A percentile compares a stretch with the other conserved stretches of the same genome.
Conservation (phyloP, 92 coral and sea anemone genomes). For the Parazoanthus darwini region DNA sequence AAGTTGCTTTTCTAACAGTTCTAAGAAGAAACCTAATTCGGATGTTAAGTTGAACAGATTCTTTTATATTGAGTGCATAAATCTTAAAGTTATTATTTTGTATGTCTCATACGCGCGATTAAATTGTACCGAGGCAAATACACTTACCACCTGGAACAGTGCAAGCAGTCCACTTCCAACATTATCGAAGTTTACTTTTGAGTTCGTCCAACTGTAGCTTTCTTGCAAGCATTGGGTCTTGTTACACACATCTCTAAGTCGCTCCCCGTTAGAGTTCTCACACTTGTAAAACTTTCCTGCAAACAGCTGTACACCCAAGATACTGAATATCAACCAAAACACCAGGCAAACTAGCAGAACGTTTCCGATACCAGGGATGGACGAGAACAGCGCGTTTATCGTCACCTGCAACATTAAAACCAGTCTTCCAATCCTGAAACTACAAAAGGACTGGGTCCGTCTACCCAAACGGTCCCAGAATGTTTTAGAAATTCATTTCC, state of each 20-base stretch:
- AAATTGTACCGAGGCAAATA: too few relatives aligned
- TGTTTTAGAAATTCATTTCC: too few relatives aligned
- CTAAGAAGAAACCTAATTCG: too few relatives aligned
- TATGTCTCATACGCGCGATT: too few relatives aligned
- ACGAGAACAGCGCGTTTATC: slow-evolving; percentile 43
- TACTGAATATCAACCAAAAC: slow-evolving; percentile 59
- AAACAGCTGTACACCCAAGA: slow-evolving; percentile 58
- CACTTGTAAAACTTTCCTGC: slow-evolving; percentile 79
- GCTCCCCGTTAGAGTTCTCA: slow-evolving; percentile 47
- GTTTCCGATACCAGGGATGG: slow-evolving; percentile 55
- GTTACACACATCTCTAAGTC: slow-evolving; percentile 51
- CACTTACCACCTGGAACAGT: slow-evolving; percentile 85
- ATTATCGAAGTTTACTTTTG: slow-evolving; percentile 88
- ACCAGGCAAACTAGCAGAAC: slow-evolving; percentile 49
- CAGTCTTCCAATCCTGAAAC: too few relatives aligned
- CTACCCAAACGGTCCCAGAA: too few relatives aligned
- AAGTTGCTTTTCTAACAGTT: too few relatives aligned
- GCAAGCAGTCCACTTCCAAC: slow-evolving; percentile 84
- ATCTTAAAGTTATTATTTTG: too few relatives aligned
- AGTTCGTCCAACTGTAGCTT: slow-evolving; percentile 75
- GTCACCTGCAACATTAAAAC: slow-evolving; percentile 29
- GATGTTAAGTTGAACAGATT: too few relatives aligned
- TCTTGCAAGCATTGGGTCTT: slow-evolving; percentile 55
- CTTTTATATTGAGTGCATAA: too few relatives aligned
- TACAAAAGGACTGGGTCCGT: too few relatives aligned